These are phyloP conservation scores for Propithecus coquereli DNA, from an alignment of 2,113 vertebrate genomes.

Conservation along the genomic window DNA sequence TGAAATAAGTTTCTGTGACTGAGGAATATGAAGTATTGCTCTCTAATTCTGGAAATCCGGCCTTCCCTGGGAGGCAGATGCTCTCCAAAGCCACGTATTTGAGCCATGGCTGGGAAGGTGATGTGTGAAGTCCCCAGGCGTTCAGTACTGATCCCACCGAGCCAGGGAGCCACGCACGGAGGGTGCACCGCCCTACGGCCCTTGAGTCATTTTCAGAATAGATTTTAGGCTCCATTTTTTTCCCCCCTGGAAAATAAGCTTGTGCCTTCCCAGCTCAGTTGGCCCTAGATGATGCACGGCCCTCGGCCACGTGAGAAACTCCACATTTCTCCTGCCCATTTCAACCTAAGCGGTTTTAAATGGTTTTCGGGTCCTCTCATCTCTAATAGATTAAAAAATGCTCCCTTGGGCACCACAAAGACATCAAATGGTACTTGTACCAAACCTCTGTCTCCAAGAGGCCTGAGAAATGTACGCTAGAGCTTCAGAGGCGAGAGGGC, in stretches of 20 bases:
- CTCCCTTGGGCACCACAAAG: slow-evolving; percentile 38
- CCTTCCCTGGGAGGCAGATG: not conserved
- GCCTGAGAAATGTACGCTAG: not conserved
- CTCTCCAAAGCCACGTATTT: not conserved
- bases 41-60: not conserved
- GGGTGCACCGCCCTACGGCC: accelerated
- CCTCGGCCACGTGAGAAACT: not conserved
- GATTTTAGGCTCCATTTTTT: not conserved
- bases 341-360: slow-evolving; percentile 47
- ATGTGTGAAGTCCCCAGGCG: not conserved
- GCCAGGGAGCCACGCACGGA: accelerated
- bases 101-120: not conserved
- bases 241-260: not conserved
- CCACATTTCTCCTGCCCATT: slow-evolving; percentile 22
- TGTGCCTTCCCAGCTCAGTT: not conserved
- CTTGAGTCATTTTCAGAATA: slow-evolving; percentile 35
- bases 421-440: slow-evolving; percentile 38
- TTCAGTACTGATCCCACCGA: not conserved
- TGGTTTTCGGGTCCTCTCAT: slow-evolving; percentile 55
- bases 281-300: not conserved
- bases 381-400: slow-evolving; percentile 64
- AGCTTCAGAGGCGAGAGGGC: slow-evolving; percentile 12
- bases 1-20: not conserved
- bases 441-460: not conserved
- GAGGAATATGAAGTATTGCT: not conserved